Conservation (phyloP, 1,140 invertebrate species). For the Yoshiicerus persimilis region DNA sequence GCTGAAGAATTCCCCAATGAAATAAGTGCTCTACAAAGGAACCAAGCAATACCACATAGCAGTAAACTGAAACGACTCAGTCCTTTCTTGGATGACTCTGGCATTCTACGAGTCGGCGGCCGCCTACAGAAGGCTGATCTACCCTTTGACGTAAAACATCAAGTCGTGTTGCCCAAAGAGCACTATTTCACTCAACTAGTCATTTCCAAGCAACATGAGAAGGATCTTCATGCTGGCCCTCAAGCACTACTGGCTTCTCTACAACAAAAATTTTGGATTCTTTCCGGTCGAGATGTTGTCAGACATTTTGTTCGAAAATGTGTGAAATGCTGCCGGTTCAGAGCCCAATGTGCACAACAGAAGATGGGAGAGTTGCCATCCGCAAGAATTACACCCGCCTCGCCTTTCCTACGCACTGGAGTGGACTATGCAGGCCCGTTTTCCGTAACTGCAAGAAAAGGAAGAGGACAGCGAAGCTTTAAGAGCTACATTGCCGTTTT, state of each 20-base stretch:
- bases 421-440: too few relatives aligned
- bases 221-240: constrained; percentile 52
- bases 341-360: constrained; percentile 36
- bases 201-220: constrained; percentile 51
- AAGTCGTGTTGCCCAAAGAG: constrained; percentile 50
- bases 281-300: background rate
- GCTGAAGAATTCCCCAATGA: background rate
- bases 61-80: constrained; percentile 49
- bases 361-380: too few relatives aligned
- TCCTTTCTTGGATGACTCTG: constrained; percentile 54
- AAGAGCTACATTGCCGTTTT: constrained; percentile 53
- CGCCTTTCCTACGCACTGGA: too few relatives aligned
- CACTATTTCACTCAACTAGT: constrained; percentile 51
- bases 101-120: constrained; percentile 54
- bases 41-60: background rate
- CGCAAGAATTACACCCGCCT: too few relatives aligned
- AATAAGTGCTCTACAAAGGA: background rate
- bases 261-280: constrained; percentile 47
- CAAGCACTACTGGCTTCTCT: constrained; percentile 47
- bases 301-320: constrained; percentile 26
- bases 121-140: constrained; percentile 50
- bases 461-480: background rate
- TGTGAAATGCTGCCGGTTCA: constrained; percentile 42
- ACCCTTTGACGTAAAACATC: constrained; percentile 49
- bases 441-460: too few relatives aligned